phyloP scores from a whole-genome alignment of 2,113 vertebrate genomes.

The Vimba vimba region DNA sequence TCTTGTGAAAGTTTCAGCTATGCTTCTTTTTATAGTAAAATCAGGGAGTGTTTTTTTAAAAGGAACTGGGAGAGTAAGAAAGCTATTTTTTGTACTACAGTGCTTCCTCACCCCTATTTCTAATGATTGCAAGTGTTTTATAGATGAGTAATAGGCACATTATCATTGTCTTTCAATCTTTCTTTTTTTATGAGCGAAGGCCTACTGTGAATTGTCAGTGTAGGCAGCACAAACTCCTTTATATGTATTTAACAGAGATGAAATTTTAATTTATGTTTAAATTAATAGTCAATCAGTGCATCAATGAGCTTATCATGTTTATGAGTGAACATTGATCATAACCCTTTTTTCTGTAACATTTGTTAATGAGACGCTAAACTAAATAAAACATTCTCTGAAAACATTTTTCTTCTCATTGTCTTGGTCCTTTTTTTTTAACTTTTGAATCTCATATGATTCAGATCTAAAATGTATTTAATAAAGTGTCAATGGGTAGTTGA shows the following conservation, averaged over 20 bases:
- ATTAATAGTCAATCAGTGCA: neutral
- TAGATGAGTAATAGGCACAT: slow-evolving; percentile 1
- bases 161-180: neutral
- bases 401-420: neutral
- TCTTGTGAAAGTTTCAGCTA: neutral
- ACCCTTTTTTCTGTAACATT: slow-evolving; percentile 29
- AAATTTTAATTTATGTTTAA: slow-evolving; percentile 31
- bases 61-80: neutral
- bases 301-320: neutral
- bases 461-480: neutral
- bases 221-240: slow-evolving; percentile 17
- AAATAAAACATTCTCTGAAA: slow-evolving; percentile 47
- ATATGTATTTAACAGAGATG: slow-evolving; percentile 47
- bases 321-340: slow-evolving; percentile 6
- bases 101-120: slow-evolving; percentile 12
- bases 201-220: slow-evolving; percentile 18
- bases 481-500: neutral
- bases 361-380: slow-evolving; percentile 30
- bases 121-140: slow-evolving; percentile 31
- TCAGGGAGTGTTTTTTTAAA: slow-evolving; percentile 27
- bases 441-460: neutral
- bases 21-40: slow-evolving; percentile 12
- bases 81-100: slow-evolving; percentile 37
- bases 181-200: slow-evolving; percentile 9
- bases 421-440: neutral